Evolutionary conservation across 2,888 invertebrate genomes (phyloP), one percentile per base, ranked within the genome.

Genomic region (Rhorus exstirpatorius): DNA sequence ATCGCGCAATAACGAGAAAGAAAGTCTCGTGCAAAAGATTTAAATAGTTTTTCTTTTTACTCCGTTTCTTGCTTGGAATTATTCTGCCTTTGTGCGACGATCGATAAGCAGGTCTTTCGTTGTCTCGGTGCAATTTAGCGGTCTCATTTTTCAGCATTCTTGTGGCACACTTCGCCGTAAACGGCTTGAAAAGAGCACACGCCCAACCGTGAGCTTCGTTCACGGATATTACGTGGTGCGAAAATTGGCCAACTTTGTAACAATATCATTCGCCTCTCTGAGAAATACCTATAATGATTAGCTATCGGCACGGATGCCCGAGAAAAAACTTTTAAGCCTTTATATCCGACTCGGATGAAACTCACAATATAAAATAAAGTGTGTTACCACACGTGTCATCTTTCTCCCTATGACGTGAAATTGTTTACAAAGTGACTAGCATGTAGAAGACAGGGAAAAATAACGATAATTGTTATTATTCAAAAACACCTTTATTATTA

Each of bases 21-120:
- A 49, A 35, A 31, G 17, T 19, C 19, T 24, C 41, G 53, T 55
- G 3, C 17, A 19, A 21, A 35, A 21, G 7, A n/a, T 12, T 21
- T 19, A 12, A 14, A n/a, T n/a, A n/a, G n/a, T n/a, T 49, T 51
- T 46, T 24, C 46, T 55, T 74, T 10, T 24, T 10, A 17, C 46
- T 49, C 41, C 1, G 2, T 60, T 19, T 14, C 12, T 14, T 12
- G 17, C 19, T 19, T 24, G 1, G 8, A n/a, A 14, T 46, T 67
- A 19, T 53, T 12, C 12, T n/a, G 41, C n/a, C 10, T 78, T 38
- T 63, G 46, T n/a, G 46, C 51, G n/a, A 60, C 67, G 26, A 2
- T 51, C 65, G 51, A 79, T 74, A n/a, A 67, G 60, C 31, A 67
- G 60, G 67, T 41, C 44, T 74, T n/a, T 61, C 31, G 67, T 31